Conservation (phyloP, 2,797 vertebrate genomes). For the Hozukius guyotensis region DNA sequence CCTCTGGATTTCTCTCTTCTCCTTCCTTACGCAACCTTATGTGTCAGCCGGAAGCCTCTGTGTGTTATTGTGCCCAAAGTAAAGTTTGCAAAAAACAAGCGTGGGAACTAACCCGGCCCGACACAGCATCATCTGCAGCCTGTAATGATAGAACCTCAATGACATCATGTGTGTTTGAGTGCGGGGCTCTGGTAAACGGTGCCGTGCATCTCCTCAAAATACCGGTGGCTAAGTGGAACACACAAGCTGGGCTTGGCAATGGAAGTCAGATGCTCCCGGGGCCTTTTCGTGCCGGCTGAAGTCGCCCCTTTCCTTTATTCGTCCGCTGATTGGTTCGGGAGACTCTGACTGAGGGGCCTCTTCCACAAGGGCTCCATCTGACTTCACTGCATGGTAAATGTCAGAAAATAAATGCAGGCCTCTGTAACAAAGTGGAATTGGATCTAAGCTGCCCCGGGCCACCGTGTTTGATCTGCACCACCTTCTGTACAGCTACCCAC, state of each 20-base stretch:
- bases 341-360: slow-evolving; percentile 62
- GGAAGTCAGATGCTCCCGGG: slow-evolving; percentile 80
- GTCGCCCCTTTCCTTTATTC: slow-evolving; percentile 35
- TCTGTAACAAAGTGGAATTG: slow-evolving; percentile 79
- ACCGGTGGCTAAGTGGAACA: slow-evolving; percentile 78
- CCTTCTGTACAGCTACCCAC: slow-evolving; percentile 55
- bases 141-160: slow-evolving; percentile 80
- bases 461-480: slow-evolving; percentile 78
- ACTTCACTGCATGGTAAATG: slow-evolving; percentile 76
- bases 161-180: slow-evolving; percentile 76
- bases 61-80: slow-evolving; percentile 34
- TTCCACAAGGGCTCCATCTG: slow-evolving; percentile 60
- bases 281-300: slow-evolving; percentile 39
- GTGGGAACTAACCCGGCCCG: slow-evolving; percentile 68
- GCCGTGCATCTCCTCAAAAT: slow-evolving; percentile 68
- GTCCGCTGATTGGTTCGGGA: slow-evolving; percentile 58
- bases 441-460: slow-evolving; percentile 79
- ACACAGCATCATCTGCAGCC: slow-evolving; percentile 65
- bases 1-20: slow-evolving; percentile 33
- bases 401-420: slow-evolving; percentile 78
- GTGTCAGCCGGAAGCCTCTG: slow-evolving; percentile 47
- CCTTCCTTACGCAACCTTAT: slow-evolving; percentile 8
- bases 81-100: slow-evolving; percentile 62
- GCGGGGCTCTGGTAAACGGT: slow-evolving; percentile 64
- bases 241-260: slow-evolving; percentile 78